Evolutionary conservation across 1,140 invertebrate genomes (phyloP).

Genomic region (Papilio helenus): DNA sequence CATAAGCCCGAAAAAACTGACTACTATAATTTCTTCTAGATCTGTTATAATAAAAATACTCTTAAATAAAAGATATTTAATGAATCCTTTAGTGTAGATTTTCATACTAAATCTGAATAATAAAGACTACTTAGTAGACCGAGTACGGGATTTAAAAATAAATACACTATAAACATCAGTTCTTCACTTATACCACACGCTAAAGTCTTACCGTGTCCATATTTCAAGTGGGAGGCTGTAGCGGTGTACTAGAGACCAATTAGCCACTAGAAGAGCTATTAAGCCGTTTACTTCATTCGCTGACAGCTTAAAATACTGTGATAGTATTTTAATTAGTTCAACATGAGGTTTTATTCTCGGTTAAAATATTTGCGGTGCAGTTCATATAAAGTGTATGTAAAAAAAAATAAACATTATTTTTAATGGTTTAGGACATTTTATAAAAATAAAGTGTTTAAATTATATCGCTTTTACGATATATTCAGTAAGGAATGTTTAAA

Average conservation of each 20-base stretch:
- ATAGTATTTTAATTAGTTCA: constrained; percentile 35
- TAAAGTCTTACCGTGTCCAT: constrained; percentile 16
- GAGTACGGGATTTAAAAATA: too few relatives aligned
- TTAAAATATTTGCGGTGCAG: neutral
- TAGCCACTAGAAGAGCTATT: constrained; percentile 39
- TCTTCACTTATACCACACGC: neutral
- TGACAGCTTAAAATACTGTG: constrained; percentile 42
- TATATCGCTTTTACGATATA: too few relatives aligned
- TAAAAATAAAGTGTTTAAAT: too few relatives aligned
- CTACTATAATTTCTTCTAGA: too few relatives aligned
- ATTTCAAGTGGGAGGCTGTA: constrained; percentile 24
- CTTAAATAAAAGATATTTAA: too few relatives aligned
- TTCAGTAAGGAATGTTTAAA: too few relatives aligned
- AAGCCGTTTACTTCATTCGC: constrained; percentile 42
- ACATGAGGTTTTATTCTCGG: neutral
- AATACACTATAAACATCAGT: neutral
- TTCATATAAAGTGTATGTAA: neutral
- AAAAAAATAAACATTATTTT: too few relatives aligned
- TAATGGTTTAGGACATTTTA: too few relatives aligned
- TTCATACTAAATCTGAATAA: neutral
- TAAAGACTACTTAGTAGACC: too few relatives aligned
- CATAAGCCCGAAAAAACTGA: too few relatives aligned
- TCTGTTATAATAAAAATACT: too few relatives aligned
- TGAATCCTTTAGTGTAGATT: neutral
- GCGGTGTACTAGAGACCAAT: constrained; percentile 35